A percentile compares a stretch with the other conserved stretches of the same genome.
Conservation (phyloP, 2,113 vertebrate genomes). For the Leptobrachium leishanense region DNA sequence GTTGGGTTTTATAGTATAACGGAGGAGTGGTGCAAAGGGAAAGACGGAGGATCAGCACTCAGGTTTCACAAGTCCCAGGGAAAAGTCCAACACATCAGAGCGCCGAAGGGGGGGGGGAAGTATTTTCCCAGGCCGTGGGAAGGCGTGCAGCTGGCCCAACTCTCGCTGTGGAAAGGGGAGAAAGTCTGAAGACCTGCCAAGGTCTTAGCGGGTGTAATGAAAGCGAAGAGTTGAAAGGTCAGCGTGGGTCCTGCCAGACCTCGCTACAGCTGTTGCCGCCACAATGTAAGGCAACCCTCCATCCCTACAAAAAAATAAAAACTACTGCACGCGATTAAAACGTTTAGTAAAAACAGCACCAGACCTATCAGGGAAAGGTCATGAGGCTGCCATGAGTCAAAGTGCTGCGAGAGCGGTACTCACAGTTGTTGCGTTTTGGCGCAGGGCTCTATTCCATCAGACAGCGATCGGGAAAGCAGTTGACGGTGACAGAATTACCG, state of each 20-base stretch:
- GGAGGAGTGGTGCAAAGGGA: constrained; percentile 52
- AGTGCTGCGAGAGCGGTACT: neutral
- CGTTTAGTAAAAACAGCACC: neutral
- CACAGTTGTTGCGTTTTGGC: neutral
- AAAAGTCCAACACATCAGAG: constrained; percentile 45
- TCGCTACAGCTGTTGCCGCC: constrained; percentile 30
- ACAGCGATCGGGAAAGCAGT: neutral
- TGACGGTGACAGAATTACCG: too few relatives aligned
- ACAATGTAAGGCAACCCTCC: neutral
- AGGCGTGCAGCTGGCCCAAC: constrained; percentile 75
- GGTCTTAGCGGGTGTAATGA: constrained; percentile 59
- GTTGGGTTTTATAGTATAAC: constrained; percentile 35
- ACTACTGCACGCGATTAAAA: neutral
- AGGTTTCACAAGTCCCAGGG: constrained; percentile 70
- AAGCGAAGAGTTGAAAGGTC: constrained; percentile 57
- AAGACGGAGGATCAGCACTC: constrained; percentile 53
- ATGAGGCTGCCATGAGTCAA: neutral
- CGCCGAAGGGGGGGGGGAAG: constrained; percentile 50
- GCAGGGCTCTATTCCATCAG: neutral
- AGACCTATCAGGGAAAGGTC: neutral
- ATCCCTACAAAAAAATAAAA: neutral
- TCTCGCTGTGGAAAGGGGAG: constrained; percentile 59
- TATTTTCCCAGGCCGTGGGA: constrained; percentile 79
- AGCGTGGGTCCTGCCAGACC: constrained; percentile 51
- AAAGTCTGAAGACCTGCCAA: constrained; percentile 69